Conservation (phyloP, 2,797 vertebrate genomes). For the Cichlasoma orientale region DNA sequence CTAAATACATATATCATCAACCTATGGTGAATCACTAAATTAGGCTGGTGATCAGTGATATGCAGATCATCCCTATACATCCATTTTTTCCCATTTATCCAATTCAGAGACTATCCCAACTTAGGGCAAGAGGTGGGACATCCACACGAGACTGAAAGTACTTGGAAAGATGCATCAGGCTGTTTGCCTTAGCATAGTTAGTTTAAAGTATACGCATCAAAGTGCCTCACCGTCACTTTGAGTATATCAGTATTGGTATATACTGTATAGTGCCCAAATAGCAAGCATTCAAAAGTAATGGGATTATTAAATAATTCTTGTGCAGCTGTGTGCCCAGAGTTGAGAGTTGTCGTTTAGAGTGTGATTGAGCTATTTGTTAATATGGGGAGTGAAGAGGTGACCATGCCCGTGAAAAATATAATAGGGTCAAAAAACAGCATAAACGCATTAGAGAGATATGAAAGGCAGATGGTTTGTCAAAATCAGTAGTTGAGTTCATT, state of each 20-base stretch:
- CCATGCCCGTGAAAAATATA: not conserved
- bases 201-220: too few species aligned
- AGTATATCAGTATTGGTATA: too few species aligned
- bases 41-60: too few species aligned
- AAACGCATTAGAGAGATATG: not conserved
- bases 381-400: not conserved
- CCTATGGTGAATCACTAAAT: not conserved
- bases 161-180: too few species aligned
- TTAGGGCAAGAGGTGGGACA: not conserved
- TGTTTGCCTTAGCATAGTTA: too few species aligned
- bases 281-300: too few species aligned
- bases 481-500: not conserved
- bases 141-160: too few species aligned
- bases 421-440: not conserved
- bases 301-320: not conserved
- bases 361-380: not conserved
- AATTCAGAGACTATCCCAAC: not conserved
- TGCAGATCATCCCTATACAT: not conserved
- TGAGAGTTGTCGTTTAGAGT: not conserved
- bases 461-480: not conserved
- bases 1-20: not conserved
- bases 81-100: not conserved
- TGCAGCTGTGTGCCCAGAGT: not conserved
- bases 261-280: too few species aligned
- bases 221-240: too few species aligned